Base-by-base conservation (phyloP, 2,797 vertebrate genomes). In the Syndactyla subalaris region DNA sequence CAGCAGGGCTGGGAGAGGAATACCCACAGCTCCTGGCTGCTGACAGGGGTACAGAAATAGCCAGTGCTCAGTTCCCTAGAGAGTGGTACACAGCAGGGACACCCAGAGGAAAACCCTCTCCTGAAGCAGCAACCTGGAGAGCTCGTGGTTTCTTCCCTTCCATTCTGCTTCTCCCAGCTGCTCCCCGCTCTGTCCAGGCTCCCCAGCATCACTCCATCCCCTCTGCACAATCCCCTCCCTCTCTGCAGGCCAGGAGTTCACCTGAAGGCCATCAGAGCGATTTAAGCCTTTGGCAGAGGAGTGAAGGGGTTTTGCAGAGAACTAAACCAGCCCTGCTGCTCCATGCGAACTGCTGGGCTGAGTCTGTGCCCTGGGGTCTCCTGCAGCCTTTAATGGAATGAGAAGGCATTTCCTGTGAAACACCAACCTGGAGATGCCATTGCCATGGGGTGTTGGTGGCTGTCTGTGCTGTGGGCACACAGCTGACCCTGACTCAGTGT, bases 81-180 rank as follows among this genome's bases (percentile, higher is more conserved):
- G 76, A 52, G 61, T 0, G 41, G 72, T 54, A 36, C 63, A 17
- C 21, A 18, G 76, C 34, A 30, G 7, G 66, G 75, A 18, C 43
- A 22, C 1, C 20, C 74, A 7, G 1, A 21, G 80, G 65, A 61
- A 84, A 84, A 38, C 34, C 71, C 43, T 39, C 2, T 26, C 38
- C 48, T 34, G 52, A 11, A 68, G 55, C 1, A 70, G 27, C 0
- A 0, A 34, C 11, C 26, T 1, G 2, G 63, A 29, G 75, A 70
- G n/a, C 0, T 1, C 5, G 57, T 6, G 3, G 9, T 19, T 66
- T 48, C 27, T 16, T 34, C 70, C 52, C 12, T 1, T 29, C 17
- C 2, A 0, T 10, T 18, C 75, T 22, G 1, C 72, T 65, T 15
- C 41, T 75, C 67, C 32, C 41, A 12, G 4, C 51, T 38, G 74